A percentile compares a stretch with the other conserved stretches of the same genome.
Conservation (phyloP, 30 jellyfish, hydroid and myxozoan genomes). For the Pelagia noctiluca region DNA sequence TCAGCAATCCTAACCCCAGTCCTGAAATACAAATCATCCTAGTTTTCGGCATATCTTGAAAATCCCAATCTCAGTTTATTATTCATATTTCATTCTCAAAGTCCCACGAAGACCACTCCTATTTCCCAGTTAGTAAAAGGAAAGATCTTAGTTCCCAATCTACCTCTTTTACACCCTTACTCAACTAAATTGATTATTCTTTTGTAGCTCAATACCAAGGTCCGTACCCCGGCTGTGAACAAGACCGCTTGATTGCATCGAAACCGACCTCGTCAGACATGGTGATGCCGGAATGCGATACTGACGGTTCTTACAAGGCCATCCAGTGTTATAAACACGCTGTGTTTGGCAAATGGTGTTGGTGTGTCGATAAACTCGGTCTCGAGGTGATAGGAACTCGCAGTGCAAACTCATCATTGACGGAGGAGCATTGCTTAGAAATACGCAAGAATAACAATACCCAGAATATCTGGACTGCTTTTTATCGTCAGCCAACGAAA, state of each 20-base stretch:
- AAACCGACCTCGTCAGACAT: conserved; percentile 88
- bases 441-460: conserved; percentile 73
- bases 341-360: conserved; percentile 94
- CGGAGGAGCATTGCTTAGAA: conserved; percentile 79
- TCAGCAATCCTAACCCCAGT: too few species aligned
- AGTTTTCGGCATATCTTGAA: too few species aligned
- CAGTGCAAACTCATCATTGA: conserved; percentile 70
- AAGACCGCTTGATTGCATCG: conserved; percentile 85
- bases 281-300: conserved; percentile 92
- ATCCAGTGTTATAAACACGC: conserved; percentile 88
- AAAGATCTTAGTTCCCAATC: too few species aligned
- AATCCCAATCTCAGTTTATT: too few species aligned
- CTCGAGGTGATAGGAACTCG: conserved; percentile 92
- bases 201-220: background rate
- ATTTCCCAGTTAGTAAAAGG: too few species aligned
- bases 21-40: too few species aligned
- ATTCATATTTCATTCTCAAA: too few species aligned
- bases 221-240: conserved; percentile 77
- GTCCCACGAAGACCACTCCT: too few species aligned
- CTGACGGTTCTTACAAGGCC: conserved; percentile 93
- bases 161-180: too few species aligned
- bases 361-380: conserved; percentile 97
- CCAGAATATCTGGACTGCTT: conserved; percentile 90
- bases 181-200: too few species aligned
- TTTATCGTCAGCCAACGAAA: conserved; percentile 82